Evolutionary conservation across 2,888 invertebrate genomes (phyloP).

Genomic region (Pollenia angustigena): DNA sequence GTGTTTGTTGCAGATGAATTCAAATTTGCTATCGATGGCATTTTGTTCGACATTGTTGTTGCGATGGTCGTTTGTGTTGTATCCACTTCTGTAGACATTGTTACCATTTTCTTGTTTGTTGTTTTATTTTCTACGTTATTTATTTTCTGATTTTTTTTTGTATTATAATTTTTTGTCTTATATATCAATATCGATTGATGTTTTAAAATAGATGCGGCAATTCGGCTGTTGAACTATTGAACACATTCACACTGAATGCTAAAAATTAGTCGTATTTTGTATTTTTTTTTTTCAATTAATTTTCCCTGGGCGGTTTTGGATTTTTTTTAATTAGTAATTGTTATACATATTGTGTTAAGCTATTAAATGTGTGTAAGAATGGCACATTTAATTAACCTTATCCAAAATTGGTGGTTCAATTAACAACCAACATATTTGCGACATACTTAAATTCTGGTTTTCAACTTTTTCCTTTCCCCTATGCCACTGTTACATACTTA

Average conservation of each 20-base stretch:
- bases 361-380: conserved; percentile 12
- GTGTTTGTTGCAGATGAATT: conserved; percentile 68
- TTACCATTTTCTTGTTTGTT: conserved; percentile 81
- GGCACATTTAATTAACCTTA: conserved; percentile 37
- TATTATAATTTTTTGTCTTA: conserved; percentile 15
- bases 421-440: conserved; percentile 65
- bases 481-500: background rate
- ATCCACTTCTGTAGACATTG: conserved; percentile 84
- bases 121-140: conserved; percentile 31
- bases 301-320: conserved; percentile 53
- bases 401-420: conserved; percentile 54
- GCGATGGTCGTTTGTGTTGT: conserved; percentile 81
- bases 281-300: conserved; percentile 33
- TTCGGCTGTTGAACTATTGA: conserved; percentile 65
- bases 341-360: conserved; percentile 1
- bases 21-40: conserved; percentile 72
- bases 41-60: conserved; percentile 58
- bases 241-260: conserved; percentile 19
- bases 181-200: conserved; percentile 62
- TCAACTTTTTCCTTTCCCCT: background rate
- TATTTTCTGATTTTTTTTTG: conserved; percentile 28
- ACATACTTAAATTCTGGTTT: conserved; percentile 46
- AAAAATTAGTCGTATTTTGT: background rate
- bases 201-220: conserved; percentile 72
- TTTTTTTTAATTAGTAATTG: background rate